Evolutionary conservation across 1,140 invertebrate species (phyloP).

Genomic region (Saxidomus purpurata): DNA sequence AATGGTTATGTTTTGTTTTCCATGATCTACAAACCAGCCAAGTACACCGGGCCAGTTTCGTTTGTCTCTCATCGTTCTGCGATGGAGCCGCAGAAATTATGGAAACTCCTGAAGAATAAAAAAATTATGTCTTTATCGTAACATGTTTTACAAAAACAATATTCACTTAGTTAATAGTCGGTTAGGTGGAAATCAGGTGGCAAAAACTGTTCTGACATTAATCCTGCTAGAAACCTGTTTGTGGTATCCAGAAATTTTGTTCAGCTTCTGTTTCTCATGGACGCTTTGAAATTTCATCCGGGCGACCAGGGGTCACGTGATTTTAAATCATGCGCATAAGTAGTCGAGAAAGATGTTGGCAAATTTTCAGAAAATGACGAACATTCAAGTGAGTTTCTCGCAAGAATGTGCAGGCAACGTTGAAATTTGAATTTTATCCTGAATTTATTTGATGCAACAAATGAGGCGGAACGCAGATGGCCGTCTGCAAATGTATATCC

Average conservation of each 20-base stretch:
- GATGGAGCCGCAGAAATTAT: too few species aligned
- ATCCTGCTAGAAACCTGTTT: background rate
- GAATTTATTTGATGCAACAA: constrained; percentile 58
- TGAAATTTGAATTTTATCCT: constrained; percentile 63
- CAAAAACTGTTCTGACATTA: background rate
- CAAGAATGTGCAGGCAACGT: constrained; percentile 56
- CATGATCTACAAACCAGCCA: background rate
- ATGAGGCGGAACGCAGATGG: constrained; percentile 60
- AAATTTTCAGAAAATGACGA: constrained; percentile 52
- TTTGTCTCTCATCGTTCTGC: too few species aligned
- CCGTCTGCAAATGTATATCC: constrained; percentile 48
- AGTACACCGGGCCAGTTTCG: too few species aligned
- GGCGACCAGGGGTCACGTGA: constrained; percentile 54
- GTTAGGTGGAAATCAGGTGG: too few species aligned
- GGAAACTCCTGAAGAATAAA: too few species aligned
- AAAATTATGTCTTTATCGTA: too few species aligned
- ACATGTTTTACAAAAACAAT: too few species aligned
- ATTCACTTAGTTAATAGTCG: too few species aligned
- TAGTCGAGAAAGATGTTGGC: constrained; percentile 65
- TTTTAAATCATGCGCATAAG: constrained; percentile 54
- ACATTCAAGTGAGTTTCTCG: constrained; percentile 24
- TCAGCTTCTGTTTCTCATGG: constrained; percentile 57
- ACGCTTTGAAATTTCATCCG: constrained; percentile 67
- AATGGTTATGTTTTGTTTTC: background rate
- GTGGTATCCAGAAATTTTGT: constrained; percentile 29